Evolutionary conservation across 1,140 invertebrate genomes (phyloP).

Genomic region (Aphelenchoides fujianensis): DNA sequence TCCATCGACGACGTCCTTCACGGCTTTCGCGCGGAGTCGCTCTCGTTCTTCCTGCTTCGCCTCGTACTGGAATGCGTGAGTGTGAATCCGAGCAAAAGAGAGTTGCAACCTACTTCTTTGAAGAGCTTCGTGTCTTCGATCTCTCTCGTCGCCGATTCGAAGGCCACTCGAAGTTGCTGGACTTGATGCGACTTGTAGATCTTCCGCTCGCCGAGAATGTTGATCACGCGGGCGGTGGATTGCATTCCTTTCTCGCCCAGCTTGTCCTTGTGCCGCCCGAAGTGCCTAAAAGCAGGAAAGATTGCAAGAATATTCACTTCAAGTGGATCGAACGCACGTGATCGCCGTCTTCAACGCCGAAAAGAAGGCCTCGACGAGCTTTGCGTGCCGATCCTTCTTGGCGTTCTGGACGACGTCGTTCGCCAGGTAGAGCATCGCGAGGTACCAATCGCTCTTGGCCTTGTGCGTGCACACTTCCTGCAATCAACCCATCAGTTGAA

Average conservation of each 20-base stretch:
- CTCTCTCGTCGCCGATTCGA: neutral
- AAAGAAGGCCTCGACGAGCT: slow-evolving; percentile 10
- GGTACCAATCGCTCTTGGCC: neutral
- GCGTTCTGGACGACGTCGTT: slow-evolving; percentile 18
- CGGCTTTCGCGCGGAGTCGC: neutral
- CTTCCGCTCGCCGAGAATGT: slow-evolving; percentile 3
- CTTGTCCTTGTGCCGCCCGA: slow-evolving; percentile 1
- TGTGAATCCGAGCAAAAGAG: neutral
- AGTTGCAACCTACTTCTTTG: neutral
- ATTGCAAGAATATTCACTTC: neutral
- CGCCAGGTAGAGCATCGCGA: slow-evolving; percentile 3
- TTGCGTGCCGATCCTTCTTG: neutral
- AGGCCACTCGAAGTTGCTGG: neutral
- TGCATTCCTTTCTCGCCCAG: neutral
- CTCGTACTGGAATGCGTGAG: slow-evolving; percentile 5
- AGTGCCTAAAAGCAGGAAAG: neutral
- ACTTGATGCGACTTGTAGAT: slow-evolving; percentile 15
- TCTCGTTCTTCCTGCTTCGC: neutral
- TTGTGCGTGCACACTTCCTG: slow-evolving; percentile 14
- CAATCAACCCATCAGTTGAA: neutral
- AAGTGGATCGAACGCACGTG: neutral
- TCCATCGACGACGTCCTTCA: neutral
- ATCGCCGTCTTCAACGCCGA: neutral
- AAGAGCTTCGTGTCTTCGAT: neutral
- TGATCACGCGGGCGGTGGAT: slow-evolving; percentile 1